These are phyloP conservation scores for Venusia cambrica DNA, from an alignment of 2,888 invertebrate species.

Conservation along the genomic window DNA sequence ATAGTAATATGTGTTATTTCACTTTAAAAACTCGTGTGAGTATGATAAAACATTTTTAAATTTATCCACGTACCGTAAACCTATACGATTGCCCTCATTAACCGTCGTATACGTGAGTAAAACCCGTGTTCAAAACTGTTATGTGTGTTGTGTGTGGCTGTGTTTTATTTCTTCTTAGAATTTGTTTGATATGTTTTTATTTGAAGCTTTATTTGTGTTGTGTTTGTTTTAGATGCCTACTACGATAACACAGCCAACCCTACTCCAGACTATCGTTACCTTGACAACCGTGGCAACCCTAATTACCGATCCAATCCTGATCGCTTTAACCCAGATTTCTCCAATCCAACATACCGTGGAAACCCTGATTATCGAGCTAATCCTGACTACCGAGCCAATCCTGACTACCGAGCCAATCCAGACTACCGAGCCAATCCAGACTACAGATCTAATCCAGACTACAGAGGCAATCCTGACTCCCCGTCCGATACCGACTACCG, in stretches of 20 bases:
- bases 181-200: neutral
- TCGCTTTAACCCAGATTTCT: no score
- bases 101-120: no score
- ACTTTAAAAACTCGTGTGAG: no score
- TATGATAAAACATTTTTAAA: no score
- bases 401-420: slow-evolving; percentile 4
- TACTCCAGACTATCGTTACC: slow-evolving; percentile 9
- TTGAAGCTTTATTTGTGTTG: slow-evolving; percentile 16
- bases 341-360: slow-evolving; percentile 6
- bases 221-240: slow-evolving; percentile 21
- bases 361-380: slow-evolving; percentile 11
- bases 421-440: slow-evolving; percentile 7
- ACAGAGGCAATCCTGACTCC: slow-evolving; percentile 9
- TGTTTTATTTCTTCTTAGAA: neutral
- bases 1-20: no score
- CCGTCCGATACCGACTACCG: no score
- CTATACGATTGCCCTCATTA: no score
- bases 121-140: no score
- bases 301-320: slow-evolving; percentile 8
- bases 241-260: slow-evolving; percentile 20
- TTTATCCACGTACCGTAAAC: no score
- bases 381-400: slow-evolving; percentile 3
- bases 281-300: slow-evolving; percentile 4
- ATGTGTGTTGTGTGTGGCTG: neutral
- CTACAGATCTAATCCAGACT: slow-evolving; percentile 8